Conservation (phyloP, 2,113 vertebrate genomes). For the human region DNA sequence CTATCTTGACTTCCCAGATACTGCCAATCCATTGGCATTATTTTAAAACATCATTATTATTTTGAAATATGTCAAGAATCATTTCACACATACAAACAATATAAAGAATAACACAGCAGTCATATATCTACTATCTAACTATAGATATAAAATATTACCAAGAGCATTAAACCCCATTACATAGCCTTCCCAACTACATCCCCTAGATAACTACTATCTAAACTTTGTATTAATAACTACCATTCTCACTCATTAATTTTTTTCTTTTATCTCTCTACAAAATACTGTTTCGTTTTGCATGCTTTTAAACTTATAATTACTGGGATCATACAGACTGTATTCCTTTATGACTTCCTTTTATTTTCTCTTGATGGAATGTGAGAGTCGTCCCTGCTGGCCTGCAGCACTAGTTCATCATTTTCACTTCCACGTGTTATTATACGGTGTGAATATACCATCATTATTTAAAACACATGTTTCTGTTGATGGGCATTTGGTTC, state of each 20-base stretch:
- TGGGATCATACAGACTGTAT: not conserved
- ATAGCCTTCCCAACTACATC: not conserved
- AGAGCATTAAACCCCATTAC: rapidly evolving
- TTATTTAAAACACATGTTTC: not conserved
- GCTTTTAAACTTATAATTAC: not conserved
- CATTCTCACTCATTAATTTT: not conserved
- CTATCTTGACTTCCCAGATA: not conserved
- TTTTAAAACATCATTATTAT: not conserved
- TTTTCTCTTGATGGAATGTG: not conserved
- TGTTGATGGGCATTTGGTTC: not conserved
- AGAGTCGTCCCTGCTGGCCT: too few relatives aligned
- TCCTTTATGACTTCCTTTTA: not conserved
- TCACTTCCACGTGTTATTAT: not conserved
- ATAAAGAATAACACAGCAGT: not conserved
- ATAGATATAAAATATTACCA: not conserved
- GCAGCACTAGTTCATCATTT: not conserved
- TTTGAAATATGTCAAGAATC: not conserved
- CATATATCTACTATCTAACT: not conserved
- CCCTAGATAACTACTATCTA: too few relatives aligned
- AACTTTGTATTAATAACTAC: not conserved
- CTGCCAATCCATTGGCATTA: not conserved
- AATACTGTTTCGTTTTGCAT: not conserved
- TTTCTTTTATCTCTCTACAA: not conserved
- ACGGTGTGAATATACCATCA: not conserved
- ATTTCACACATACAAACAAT: not conserved